Evolutionary conservation across 2,888 invertebrate genomes (phyloP).

Genomic region (Atethmia centrago): DNA sequence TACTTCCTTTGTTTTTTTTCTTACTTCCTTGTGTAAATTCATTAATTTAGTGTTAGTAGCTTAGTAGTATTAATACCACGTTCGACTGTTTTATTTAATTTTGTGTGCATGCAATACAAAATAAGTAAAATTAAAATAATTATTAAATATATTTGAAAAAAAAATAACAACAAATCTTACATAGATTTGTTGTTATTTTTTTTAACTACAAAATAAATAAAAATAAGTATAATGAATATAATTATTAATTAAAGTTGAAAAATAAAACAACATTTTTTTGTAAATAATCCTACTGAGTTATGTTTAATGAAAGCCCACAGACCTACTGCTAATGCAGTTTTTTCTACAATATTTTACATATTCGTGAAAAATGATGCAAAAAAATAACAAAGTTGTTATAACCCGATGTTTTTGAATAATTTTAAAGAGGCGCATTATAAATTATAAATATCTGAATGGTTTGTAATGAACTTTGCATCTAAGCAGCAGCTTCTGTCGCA

Average conservation of each 20-base stretch:
- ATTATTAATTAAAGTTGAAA: neutral
- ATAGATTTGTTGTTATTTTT: no score
- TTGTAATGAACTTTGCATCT: neutral
- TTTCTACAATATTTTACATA: neutral
- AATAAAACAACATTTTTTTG: neutral
- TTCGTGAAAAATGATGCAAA: neutral
- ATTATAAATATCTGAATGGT: neutral
- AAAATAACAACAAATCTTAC: no score
- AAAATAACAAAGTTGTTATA: no score
- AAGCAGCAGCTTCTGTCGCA: conserved; percentile 36
- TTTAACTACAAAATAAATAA: no score
- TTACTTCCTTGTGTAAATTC: conserved; percentile 45
- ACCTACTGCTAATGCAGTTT: neutral
- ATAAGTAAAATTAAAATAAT: no score
- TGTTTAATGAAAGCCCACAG: neutral
- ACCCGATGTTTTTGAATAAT: neutral
- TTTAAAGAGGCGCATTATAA: no score
- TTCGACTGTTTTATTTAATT: neutral
- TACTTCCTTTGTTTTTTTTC: conserved; percentile 40
- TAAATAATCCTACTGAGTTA: no score
- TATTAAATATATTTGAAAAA: no score
- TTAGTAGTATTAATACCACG: neutral
- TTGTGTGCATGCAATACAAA: no score
- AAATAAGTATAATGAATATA: no score
- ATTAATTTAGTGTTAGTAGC: neutral